Conservation (phyloP, 2,797 vertebrate genomes). For the Bradypodion pumilum region DNA sequence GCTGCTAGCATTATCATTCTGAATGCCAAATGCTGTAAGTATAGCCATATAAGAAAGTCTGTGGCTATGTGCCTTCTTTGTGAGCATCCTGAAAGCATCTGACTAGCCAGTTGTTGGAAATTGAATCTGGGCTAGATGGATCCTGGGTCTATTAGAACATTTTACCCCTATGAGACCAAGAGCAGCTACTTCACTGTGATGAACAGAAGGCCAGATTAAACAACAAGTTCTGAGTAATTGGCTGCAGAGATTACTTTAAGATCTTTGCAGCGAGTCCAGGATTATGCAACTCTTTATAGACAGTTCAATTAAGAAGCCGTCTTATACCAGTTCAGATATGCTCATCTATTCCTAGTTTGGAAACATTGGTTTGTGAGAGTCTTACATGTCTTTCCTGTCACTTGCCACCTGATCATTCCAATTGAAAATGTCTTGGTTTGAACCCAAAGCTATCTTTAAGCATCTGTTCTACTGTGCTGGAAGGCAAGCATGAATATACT, state of each 20-base stretch:
- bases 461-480: neutral
- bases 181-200: neutral
- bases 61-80: neutral
- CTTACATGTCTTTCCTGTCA: neutral
- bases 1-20: neutral
- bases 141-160: neutral
- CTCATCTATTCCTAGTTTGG: neutral
- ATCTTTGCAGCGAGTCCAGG: neutral
- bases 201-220: neutral
- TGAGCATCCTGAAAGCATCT: neutral
- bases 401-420: neutral
- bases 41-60: neutral
- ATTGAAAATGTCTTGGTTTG: neutral
- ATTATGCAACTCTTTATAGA: neutral
- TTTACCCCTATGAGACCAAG: neutral
- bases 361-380: neutral
- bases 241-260: neutral
- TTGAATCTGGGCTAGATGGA: neutral
- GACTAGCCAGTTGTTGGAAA: neutral
- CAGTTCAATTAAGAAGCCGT: neutral
- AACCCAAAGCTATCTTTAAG: neutral
- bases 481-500: neutral
- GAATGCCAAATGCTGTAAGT: neutral
- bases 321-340: neutral
- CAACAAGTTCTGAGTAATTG: neutral